Evolutionary conservation across 1,140 invertebrate genomes (phyloP), one percentile per base, ranked within the genome.

Genomic region (Drosophila varians): DNA sequence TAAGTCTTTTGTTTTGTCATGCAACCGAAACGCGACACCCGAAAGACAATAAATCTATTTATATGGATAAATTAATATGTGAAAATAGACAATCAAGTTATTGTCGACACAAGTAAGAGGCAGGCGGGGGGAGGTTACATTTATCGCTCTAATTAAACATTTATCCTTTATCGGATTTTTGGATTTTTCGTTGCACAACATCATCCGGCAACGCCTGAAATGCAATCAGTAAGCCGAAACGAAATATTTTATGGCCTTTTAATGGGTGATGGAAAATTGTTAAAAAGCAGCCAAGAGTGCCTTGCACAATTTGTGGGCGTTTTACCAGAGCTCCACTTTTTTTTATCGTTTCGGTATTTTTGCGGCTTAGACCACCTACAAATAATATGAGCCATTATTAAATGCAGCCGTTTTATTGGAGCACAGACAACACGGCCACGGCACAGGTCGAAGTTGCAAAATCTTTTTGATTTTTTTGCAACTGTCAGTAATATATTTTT

Each of bases 51-150:
- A 71, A 83, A 78, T 83, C 57, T 42, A 53, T 64, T 36, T 58
- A 69, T 65, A 70, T 61, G 79, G 80, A 86, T 86, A 77, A 73
- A 86, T 86, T 80, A 80, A 80, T 87, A 86, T 77, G 73, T 70
- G 36, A 60, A 70, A 73, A 66, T 58, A 48, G 42, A 31, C 80
- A 76, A 84, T 74, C 55, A 55, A 25, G 26, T 43, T 66, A 52
- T 66, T 66, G 60, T 66, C 26, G 8, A 1, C 8, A n/a, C n/a
- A n/a, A n/a, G 4, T 47, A 12, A 14, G 1, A 4, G 8, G 9
- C 6, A 1, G 6, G 5, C 4, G 12, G 60, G 47, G 38, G 62
- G 53, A 46, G 65, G 53, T 36, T 57, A 52, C 73, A 80, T 73
- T 84, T 87, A 82, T 52, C 49, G 68, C 51, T 69, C 77, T 77